Percentiles rank a stretch among this genome's conserved stretches.
Evolutionary conservation across 2,113 vertebrate species (phyloP).

Genomic region (Syrmaticus mikado): DNA sequence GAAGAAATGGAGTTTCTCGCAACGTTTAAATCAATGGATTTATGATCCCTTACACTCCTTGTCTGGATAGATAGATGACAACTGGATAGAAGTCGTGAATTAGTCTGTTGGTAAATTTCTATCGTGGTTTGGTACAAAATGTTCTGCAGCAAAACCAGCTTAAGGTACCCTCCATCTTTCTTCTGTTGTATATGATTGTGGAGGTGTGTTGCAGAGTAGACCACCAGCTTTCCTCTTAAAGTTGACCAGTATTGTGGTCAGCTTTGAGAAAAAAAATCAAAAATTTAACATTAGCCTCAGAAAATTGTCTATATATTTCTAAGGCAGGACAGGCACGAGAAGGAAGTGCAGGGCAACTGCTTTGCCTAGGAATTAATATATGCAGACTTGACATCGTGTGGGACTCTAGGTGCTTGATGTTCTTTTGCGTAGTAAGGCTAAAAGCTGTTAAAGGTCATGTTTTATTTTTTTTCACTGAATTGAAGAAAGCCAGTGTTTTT

Average conservation of each 20-base stretch:
- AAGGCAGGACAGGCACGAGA: not conserved
- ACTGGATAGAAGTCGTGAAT: not conserved
- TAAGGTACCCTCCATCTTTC: not conserved
- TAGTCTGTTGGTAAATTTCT: not conserved
- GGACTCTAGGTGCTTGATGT: not conserved
- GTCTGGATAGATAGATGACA: not conserved
- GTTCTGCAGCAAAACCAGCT: not conserved
- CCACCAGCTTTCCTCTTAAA: not conserved
- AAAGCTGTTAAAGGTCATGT: constrained; percentile 15
- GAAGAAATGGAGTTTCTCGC: not conserved
- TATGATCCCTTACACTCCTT: not conserved
- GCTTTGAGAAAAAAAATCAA: not conserved
- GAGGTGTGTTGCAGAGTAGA: not conserved
- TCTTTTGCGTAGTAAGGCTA: not conserved
- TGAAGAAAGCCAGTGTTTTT: constrained; percentile 32
- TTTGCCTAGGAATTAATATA: not conserved
- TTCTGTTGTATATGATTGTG: not conserved
- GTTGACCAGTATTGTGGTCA: not conserved
- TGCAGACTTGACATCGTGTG: not conserved
- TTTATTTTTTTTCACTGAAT: not conserved
- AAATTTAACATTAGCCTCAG: not conserved
- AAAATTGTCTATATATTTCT: not conserved
- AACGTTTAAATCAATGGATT: not conserved
- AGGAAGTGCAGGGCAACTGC: not conserved
- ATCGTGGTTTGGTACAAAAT: not conserved